phyloP scores from a whole-genome alignment of 2,888 invertebrate genomes.

The Drosophila longiperda region DNA sequence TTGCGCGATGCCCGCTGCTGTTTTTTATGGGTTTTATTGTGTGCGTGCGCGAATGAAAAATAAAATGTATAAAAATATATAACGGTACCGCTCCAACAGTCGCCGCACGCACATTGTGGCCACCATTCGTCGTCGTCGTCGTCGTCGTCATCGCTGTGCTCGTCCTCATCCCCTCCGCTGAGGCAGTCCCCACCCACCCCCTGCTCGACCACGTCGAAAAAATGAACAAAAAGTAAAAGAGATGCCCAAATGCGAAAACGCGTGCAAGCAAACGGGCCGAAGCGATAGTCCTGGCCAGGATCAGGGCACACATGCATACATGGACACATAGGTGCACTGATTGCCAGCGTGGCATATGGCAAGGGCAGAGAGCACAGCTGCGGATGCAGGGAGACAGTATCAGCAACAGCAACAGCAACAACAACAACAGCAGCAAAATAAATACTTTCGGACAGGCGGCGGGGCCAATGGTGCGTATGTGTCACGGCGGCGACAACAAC shows the following conservation, averaged over 20 bases:
- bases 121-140: constrained; percentile 57
- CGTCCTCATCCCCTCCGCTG: constrained; percentile 6
- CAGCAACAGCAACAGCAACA: constrained; percentile 22
- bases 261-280: constrained; percentile 78
- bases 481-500: constrained; percentile 60
- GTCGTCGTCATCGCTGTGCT: constrained; percentile 7
- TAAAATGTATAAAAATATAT: constrained; percentile 82
- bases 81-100: constrained; percentile 75
- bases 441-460: constrained; percentile 54
- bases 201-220: constrained; percentile 54
- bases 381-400: constrained; percentile 14
- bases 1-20: constrained; percentile 49
- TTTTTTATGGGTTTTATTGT: constrained; percentile 82
- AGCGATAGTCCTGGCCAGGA: constrained; percentile 72
- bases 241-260: constrained; percentile 77
- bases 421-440: constrained; percentile 32
- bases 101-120: constrained; percentile 58
- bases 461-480: constrained; percentile 77
- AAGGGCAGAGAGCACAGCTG: constrained; percentile 12
- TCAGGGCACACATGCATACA: constrained; percentile 47
- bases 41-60: constrained; percentile 83
- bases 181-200: neutral
- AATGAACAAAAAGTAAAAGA: constrained; percentile 80
- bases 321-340: constrained; percentile 73
- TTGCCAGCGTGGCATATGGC: constrained; percentile 51